Evolutionary conservation across 2,888 invertebrate species (phyloP).

Genomic region (Ormyrus pomaceus): DNA sequence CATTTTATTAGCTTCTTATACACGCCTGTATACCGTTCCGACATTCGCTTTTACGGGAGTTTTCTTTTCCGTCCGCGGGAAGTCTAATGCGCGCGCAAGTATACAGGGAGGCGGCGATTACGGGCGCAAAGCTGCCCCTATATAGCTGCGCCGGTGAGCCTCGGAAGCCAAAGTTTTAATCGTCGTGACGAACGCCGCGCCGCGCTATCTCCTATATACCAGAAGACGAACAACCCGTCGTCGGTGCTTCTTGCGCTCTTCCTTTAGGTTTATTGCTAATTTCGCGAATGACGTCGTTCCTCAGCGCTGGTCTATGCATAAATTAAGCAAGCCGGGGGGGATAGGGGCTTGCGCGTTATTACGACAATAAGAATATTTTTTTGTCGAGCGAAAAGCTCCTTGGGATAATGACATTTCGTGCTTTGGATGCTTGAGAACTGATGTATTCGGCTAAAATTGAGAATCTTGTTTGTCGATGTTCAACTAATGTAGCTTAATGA

Average conservation of each 20-base stretch:
- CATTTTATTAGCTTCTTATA: constrained; percentile 15
- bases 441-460: not conserved
- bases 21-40: not conserved
- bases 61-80: constrained; percentile 11
- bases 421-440: constrained; percentile 39
- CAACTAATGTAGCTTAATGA: no score
- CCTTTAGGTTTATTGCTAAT: constrained; percentile 58
- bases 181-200: constrained; percentile 38
- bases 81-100: constrained; percentile 30
- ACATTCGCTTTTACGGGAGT: not conserved
- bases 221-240: constrained; percentile 41
- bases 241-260: constrained; percentile 38
- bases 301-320: constrained; percentile 57
- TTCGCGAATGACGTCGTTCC: constrained; percentile 53
- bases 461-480: not conserved
- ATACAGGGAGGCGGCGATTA: constrained; percentile 36
- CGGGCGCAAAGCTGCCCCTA: constrained; percentile 36
- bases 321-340: constrained; percentile 46
- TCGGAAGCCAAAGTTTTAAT: constrained; percentile 54
- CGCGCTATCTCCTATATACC: constrained; percentile 37
- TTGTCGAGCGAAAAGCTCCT: constrained; percentile 44
- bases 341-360: constrained; percentile 33
- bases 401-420: constrained; percentile 54
- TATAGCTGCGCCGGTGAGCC: constrained; percentile 11
- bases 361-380: constrained; percentile 56